Evolutionary conservation across 1,140 invertebrate genomes (phyloP), one percentile per base, ranked within the genome.

Genomic region (Drosophila triauraria): DNA sequence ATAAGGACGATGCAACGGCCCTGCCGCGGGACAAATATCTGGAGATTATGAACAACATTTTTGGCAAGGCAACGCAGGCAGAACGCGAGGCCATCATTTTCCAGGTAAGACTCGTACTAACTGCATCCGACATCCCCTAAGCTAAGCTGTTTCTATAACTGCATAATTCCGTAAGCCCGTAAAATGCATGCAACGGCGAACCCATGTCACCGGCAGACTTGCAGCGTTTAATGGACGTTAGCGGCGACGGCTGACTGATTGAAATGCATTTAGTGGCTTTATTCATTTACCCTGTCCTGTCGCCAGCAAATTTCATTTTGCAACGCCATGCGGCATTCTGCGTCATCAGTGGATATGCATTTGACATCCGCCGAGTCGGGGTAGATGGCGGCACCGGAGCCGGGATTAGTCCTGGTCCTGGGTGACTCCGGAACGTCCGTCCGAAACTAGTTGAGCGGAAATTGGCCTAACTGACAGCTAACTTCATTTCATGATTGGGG

Each of bases 51-150:
- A 96, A 97, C 92, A 96, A 95, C 25, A 97, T 98, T 83, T 98
- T 98, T 93, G 97, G 97, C 92, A 97, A 97, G 85, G 96, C 96
- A 94, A 95, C 96, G 27, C 94, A 95, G 80, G 94, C 97, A 43
- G 96, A 97, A 83, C 94, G 96, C 53, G 97, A 98, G 80, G 97
- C 98, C 42, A 98, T 99, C 72, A 96, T 97, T 51, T 98, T 98
- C 93, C 97, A 97, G 95, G 97, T 97, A 94, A 94, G 87, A 84
- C 46, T 25, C 46, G 44, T 10, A 43, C 20, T 10, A 46, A 38
- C 35, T 13, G 12, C 9, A 35, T 38, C 35, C 35, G 12, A 38
- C 35, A 38, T 38, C 12, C 12, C 12, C 12, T 13, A 38, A 38
- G 12, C 4, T 38, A 38, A 20, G 20, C 10, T 38, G 35, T 8